Conservation (phyloP, 2,888 invertebrate species). For the Xestia rhomboidea region DNA sequence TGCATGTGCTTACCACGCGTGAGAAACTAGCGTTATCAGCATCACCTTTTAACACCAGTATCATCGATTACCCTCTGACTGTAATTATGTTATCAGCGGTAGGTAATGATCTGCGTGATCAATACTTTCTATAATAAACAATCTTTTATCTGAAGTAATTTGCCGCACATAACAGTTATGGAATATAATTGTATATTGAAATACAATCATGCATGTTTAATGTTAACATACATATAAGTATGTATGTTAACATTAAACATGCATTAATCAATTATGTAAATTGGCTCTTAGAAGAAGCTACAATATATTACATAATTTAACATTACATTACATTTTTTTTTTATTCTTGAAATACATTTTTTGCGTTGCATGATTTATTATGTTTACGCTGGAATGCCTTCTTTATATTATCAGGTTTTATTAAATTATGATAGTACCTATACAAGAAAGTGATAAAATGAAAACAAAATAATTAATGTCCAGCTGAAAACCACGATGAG, state of each 20-base stretch:
- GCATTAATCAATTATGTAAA: background rate
- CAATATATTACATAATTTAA: background rate
- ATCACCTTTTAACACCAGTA: constrained; percentile 68
- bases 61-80: constrained; percentile 57
- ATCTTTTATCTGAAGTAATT: constrained; percentile 30
- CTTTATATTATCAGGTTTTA: background rate
- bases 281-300: background rate
- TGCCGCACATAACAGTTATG: background rate
- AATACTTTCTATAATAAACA: constrained; percentile 54
- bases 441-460: background rate
- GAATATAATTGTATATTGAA: constrained; percentile 28
- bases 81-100: constrained; percentile 49
- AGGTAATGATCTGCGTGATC: constrained; percentile 49
- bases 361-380: no score
- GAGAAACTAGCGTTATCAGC: constrained; percentile 56
- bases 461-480: background rate
- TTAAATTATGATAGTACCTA: background rate
- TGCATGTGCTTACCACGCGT: constrained; percentile 69
- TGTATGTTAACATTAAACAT: constrained; percentile 24
- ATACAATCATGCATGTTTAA: no score
- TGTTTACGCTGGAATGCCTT: background rate
- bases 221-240: no score
- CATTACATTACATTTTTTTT: background rate
- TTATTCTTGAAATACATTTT: no score
- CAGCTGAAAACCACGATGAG: background rate